Percentiles rank a stretch among this genome's conserved stretches.
phyloP scores from a whole-genome alignment of 1,140 invertebrate species.

The Megathymus violae region DNA sequence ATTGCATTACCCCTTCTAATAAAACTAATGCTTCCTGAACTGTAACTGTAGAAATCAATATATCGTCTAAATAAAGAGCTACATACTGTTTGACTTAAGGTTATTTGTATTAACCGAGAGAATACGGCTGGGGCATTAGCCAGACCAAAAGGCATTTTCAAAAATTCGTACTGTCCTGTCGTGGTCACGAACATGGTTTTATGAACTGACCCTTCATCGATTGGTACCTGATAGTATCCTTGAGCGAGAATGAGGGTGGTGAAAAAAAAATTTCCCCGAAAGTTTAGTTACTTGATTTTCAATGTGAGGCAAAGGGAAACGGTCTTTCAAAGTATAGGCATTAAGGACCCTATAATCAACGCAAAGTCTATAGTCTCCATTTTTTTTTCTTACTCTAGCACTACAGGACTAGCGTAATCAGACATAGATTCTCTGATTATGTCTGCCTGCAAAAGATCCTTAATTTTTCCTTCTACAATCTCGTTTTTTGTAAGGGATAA shows the following conservation, averaged over 20 bases:
- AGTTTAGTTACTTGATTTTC: slow-evolving; percentile 58
- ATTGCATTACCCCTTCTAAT: no score
- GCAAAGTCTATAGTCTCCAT: slow-evolving; percentile 25
- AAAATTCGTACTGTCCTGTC: no score
- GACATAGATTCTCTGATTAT: slow-evolving; percentile 29
- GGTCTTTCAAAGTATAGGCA: slow-evolving; percentile 26
- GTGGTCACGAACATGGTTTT: no score
- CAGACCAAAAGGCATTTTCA: no score
- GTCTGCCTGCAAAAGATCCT: slow-evolving; percentile 23
- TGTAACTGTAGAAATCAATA: no score
- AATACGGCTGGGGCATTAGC: no score
- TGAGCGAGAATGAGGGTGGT: slow-evolving; percentile 62
- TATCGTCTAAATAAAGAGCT: no score
- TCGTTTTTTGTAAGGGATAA: slow-evolving; percentile 41
- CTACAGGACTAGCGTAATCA: slow-evolving; percentile 25
- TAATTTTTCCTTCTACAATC: slow-evolving; percentile 14
- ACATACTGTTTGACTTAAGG: no score
- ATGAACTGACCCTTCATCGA: no score
- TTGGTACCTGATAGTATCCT: slow-evolving; percentile 53
- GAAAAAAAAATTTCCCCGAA: slow-evolving; percentile 42
- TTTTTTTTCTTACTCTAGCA: slow-evolving; percentile 30
- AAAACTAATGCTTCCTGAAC: no score
- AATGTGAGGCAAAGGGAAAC: slow-evolving; percentile 28
- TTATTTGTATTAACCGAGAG: no score
- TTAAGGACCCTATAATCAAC: slow-evolving; percentile 29